These are phyloP conservation scores for Apodemus agrarius DNA, from an alignment of 2,797 vertebrate genomes.

Conservation along the genomic window DNA sequence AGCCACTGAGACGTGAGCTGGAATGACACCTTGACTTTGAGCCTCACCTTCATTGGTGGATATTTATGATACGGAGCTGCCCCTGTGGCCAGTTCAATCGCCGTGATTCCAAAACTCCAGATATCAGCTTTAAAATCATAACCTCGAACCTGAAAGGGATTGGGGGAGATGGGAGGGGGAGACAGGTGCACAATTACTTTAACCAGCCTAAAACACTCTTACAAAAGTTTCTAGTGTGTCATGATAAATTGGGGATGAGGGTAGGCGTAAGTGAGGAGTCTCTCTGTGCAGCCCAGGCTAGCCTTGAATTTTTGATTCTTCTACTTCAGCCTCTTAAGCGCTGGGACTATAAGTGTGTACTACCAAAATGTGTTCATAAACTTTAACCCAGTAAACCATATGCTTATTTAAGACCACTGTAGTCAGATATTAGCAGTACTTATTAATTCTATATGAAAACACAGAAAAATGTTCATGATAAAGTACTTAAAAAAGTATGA, in stretches of 20 bases:
- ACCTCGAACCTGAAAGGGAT: constrained; percentile 91
- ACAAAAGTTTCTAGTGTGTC: constrained; percentile 9
- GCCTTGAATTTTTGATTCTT: background rate
- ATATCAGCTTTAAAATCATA: constrained; percentile 98
- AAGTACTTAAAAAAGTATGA: constrained; percentile 24
- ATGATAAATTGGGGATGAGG: background rate
- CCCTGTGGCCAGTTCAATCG: constrained; percentile 96
- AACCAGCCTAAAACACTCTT: background rate
- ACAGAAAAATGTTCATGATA: constrained; percentile 28
- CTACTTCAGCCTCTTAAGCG: background rate
- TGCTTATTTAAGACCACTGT: background rate
- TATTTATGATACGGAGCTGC: constrained; percentile 97
- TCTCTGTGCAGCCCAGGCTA: background rate
- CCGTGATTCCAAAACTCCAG: constrained; percentile 98
- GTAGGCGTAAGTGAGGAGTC: background rate
- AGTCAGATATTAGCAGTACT: constrained; percentile 29
- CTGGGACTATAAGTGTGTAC: background rate
- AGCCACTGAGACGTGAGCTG: background rate
- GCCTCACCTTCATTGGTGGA: too few species aligned
- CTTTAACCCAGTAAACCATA: constrained; percentile 5
- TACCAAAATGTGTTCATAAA: background rate
- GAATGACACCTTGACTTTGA: background rate
- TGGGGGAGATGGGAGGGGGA: background rate
- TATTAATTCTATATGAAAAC: constrained; percentile 50
- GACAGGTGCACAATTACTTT: background rate